Base-by-base conservation (phyloP, 2,113 vertebrate genomes). In the Chauna torquata region DNA sequence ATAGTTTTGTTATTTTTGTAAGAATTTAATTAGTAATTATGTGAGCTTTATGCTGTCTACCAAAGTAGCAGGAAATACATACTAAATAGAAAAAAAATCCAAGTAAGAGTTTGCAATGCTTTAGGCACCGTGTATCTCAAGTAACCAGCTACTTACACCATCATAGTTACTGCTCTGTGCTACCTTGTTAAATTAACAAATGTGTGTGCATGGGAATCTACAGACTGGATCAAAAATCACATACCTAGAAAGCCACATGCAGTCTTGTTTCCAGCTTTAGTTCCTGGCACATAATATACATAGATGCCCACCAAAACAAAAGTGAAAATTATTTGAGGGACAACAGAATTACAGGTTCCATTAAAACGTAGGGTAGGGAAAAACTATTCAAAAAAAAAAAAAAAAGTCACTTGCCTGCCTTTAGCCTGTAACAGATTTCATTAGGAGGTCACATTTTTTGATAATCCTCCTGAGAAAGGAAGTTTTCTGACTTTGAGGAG, bases 1-100 rank as follows among this genome's bases (percentile, higher is more conserved):
- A 86, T 80, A 59, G 36, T 72, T 95, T 95, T 85, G 68, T 92
- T 96, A 85, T 96, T 97, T 94, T 86, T 89, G 72, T 87, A 88
- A 76, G 75, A 86, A 62, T 96, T 92, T 97, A 95, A 94, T 97
- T 95, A 96, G 96, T 89, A 91, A 91, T 96, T 93, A 95, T 74
- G 70, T 85, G 86, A 4, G 6, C 79, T 92, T n/a, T 22, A 79
- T 77, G 87, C 69, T 81, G 55, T 75, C 72, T 89, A 62, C 42
- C 83, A 75, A 94, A 94, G 82, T 89, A 86, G 85, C 70, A 92
- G 77, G 47, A 92, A 90, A 92, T 92, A 82, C 52, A 28, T 20
- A 82, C 83, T 76, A 36, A 87, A 85, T 66, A 62, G 36, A 22
- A 72, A 83, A 68, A 71, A 94, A 70, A 72, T 11, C 58, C 61